These are phyloP conservation scores for Cryptocheilus praepositus DNA, from an alignment of 2,888 invertebrate species.

Conservation along the genomic window DNA sequence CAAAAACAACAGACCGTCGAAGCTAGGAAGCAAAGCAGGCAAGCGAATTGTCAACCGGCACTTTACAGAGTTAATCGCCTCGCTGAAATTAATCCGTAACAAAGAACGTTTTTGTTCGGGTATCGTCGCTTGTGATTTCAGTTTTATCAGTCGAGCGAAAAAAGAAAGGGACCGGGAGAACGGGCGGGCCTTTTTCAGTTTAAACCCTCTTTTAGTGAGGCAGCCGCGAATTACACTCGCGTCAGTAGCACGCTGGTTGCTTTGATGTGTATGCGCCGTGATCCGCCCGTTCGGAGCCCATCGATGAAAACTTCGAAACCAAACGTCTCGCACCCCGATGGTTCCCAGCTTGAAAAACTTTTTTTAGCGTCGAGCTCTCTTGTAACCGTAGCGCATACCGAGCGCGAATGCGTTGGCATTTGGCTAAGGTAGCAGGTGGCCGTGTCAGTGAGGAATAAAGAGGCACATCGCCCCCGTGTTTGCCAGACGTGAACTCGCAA, in stretches of 20 bases:
- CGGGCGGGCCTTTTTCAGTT: too few species aligned
- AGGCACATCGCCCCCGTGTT: slow-evolving; percentile 18
- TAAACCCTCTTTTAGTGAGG: too few species aligned
- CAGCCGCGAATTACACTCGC: too few species aligned
- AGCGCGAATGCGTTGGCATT: slow-evolving; percentile 21
- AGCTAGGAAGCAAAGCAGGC: not conserved
- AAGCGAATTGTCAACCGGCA: too few species aligned
- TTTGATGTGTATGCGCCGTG: too few species aligned
- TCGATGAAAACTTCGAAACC: not conserved
- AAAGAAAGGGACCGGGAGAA: too few species aligned
- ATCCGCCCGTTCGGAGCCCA: not conserved
- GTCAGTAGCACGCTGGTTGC: too few species aligned
- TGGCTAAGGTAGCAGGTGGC: slow-evolving; percentile 37
- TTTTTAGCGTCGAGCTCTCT: not conserved
- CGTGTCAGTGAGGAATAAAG: slow-evolving; percentile 33
- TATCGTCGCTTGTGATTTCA: too few species aligned
- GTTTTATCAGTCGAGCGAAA: too few species aligned
- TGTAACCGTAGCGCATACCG: too few species aligned
- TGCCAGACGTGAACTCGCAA: slow-evolving; percentile 36
- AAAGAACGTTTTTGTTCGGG: too few species aligned
- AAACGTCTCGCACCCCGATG: not conserved
- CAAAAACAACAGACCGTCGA: not conserved
- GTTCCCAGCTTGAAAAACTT: not conserved
- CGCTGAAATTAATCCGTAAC: not conserved
- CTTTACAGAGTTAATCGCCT: not conserved